Evolutionary conservation across 2,113 vertebrate genomes (phyloP).

Genomic region (Phycodurus eques): DNA sequence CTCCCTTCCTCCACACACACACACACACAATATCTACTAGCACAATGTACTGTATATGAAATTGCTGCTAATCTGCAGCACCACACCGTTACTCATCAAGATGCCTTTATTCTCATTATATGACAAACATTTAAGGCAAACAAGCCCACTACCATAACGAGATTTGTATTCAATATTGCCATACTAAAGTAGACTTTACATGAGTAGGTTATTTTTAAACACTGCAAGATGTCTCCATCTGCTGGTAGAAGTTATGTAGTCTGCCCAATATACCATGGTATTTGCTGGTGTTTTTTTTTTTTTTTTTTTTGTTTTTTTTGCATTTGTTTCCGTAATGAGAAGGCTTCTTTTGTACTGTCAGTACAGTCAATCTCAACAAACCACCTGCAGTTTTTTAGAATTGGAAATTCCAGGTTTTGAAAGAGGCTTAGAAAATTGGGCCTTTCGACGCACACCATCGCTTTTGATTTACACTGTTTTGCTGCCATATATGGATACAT

Average conservation of each 20-base stretch:
- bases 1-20: too few species aligned
- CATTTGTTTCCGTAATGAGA: neutral
- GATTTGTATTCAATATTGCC: neutral
- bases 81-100: neutral
- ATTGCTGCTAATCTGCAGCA: neutral
- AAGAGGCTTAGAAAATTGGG: too few species aligned
- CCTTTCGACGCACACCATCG: too few species aligned
- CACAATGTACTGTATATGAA: too few species aligned
- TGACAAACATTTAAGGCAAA: neutral
- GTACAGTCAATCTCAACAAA: too few species aligned
- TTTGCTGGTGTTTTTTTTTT: neutral
- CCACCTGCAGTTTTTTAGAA: too few species aligned
- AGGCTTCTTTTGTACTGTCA: neutral
- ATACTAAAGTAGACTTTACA: neutral
- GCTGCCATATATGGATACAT: too few species aligned
- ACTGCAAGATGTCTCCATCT: slow-evolving; percentile 40
- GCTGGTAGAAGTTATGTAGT: slow-evolving; percentile 1
- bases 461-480: too few species aligned
- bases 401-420: too few species aligned
- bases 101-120: neutral
- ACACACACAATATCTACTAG: too few species aligned
- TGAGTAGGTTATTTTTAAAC: neutral
- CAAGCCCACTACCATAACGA: neutral
- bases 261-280: neutral
- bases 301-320: neutral